Conservation (phyloP, 2,888 invertebrate genomes). For the Oasisia sp. region DNA sequence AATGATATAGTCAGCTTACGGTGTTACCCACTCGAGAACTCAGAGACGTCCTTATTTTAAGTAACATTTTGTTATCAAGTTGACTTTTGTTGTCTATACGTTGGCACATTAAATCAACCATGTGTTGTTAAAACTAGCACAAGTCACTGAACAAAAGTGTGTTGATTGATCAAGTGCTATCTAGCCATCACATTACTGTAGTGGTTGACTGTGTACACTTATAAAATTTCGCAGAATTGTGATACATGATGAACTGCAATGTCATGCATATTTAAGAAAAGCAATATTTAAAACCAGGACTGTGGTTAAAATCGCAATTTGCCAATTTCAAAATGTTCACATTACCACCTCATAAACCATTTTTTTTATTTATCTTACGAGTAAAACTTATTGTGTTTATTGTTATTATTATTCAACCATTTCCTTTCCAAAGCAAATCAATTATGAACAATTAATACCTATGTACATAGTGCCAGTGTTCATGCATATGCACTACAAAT, state of each 20-base stretch:
- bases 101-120: neutral
- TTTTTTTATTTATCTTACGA: neutral
- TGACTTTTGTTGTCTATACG: neutral
- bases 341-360: neutral
- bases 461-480: neutral
- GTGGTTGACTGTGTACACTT: neutral
- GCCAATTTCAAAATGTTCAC: neutral
- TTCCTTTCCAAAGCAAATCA: neutral
- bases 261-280: neutral
- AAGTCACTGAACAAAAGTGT: neutral
- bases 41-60: neutral
- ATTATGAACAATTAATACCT: neutral
- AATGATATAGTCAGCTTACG: too few relatives aligned
- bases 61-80: neutral
- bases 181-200: neutral
- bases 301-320: neutral
- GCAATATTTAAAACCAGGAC: neutral
- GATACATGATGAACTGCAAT: neutral
- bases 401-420: neutral
- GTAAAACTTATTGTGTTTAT: neutral
- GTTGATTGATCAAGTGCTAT: neutral
- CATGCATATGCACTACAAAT: neutral
- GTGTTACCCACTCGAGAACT: too few relatives aligned
- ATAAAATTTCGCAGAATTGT: neutral
- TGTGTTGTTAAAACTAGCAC: constrained; percentile 2